phyloP scores from a whole-genome alignment of 2,113 vertebrate species.

The Vicugna pacos region DNA sequence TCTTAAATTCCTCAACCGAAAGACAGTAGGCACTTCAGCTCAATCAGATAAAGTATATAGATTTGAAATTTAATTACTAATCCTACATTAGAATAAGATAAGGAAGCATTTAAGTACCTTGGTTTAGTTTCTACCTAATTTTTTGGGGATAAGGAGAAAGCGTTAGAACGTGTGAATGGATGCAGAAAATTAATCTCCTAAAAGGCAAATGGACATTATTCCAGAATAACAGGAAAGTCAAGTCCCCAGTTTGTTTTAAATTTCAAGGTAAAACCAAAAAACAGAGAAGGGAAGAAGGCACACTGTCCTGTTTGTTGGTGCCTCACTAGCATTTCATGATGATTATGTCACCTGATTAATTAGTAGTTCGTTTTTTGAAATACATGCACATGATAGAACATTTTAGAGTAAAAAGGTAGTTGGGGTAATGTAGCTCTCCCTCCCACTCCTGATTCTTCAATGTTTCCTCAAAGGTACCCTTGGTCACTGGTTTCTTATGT shows the following conservation, averaged over 20 bases:
- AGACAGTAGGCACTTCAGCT: neutral
- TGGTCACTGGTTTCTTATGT: neutral
- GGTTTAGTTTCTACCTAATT: neutral
- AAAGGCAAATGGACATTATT: neutral
- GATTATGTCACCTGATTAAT: neutral
- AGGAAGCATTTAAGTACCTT: neutral
- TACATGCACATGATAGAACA: neutral
- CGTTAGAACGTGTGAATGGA: neutral
- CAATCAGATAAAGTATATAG: neutral
- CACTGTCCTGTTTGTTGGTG: neutral
- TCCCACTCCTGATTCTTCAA: neutral
- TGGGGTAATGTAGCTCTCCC: neutral
- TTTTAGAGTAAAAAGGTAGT: neutral
- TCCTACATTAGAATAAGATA: neutral
- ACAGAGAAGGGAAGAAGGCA: neutral
- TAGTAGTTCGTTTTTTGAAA: neutral
- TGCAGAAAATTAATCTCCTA: neutral
- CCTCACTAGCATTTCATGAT: neutral
- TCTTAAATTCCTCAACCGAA: conserved; percentile 24
- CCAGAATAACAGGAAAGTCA: neutral
- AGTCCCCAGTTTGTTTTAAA: neutral
- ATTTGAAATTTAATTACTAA: neutral
- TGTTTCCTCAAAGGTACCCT: neutral
- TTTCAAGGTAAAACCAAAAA: neutral
- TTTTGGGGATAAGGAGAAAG: neutral